Evolutionary conservation across 2,113 vertebrate genomes (phyloP), one percentile per base, ranked within the genome.

Genomic region (Eleginops maclovinus): DNA sequence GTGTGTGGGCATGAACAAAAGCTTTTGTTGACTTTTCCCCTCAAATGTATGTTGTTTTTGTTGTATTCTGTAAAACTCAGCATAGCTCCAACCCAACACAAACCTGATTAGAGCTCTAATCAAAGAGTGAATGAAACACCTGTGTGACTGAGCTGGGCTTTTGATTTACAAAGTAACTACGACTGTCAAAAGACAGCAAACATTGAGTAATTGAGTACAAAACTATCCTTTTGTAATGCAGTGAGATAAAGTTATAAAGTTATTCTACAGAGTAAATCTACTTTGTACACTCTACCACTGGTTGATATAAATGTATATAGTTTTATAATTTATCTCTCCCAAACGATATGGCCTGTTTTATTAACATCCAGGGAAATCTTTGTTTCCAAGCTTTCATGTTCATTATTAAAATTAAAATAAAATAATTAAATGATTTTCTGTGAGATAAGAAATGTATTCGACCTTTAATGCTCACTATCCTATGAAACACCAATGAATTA

Each of bases 361-460:
- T 40, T 21, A 19, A 19, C 55, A 31, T 61, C 56, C 6, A 55
- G 41, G 43, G 46, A 63, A 69, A 79, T 69, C 8, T 2, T 59
- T 15, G 19, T 36, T 14, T 71, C 24, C 16, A 43, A 15, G 26
- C 46, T 66, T 41, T 63, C 15, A 55, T 31, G 7, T 31, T 31
- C 31, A 31, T 6, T 67, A 17, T 62, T n/a, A n/a, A n/a, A n/a
- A n/a, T n/a, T n/a, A n/a, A n/a, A n/a, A n/a, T n/a, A n/a, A n/a
- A n/a, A 24, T 7, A 36, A 43, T 26, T 14, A 43, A 50, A 46
- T 10, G 13, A 22, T 19, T 44, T 63, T 44, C 14, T 19, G 15
- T 51, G 24, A 70, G 31, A 72, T 22, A 15, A 19, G 6, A 60
- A 36, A 36, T 44, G 0, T 16, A 16, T 26, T 17, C 14, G 22